Base-by-base conservation (phyloP, 2,888 invertebrate species). In the Lasius platythorax region DNA sequence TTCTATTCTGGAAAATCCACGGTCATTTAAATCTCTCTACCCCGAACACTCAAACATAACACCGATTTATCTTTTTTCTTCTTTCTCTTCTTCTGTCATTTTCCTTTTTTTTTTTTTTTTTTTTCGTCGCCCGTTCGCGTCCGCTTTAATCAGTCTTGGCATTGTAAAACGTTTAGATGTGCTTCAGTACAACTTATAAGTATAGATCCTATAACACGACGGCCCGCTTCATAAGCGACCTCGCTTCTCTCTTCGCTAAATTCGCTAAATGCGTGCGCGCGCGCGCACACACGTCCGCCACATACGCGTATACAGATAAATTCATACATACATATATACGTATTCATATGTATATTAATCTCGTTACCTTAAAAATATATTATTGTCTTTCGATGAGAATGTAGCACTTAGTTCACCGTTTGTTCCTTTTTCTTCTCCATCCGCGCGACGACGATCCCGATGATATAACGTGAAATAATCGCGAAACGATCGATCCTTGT, bases 341-440 rank as follows among this genome's bases (percentile, higher is more conserved):
- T 93, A 92, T 93, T 92, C 91, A 90, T 85, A 85, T 83, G 76
- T 85, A 87, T 87, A 83, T 56, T 89, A 87, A 90, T 90, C 87
- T 90, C 89, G 84, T 84, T 89, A 87, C 89, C 94, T 95, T 95
- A 95, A 94, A 94, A 93, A 94, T 95, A 95, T 93, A 95, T 95
- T 95, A 95, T 95, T 95, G 95, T 95, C 95, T 93, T 95, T 95
- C 92, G 92, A 94, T 93, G 93, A 93, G 94, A 94, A 94, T 92
- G 92, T 93, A 92, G 93, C 94, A 93, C 93, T 94, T 92, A 90
- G 92, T 91, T 91, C 88, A 90, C 70, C 70, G 79, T 74, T 74
- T 37, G n/a, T 43, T 68, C 15, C 23, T n/a, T n/a, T n/a, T 53
- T 33, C 15, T 33, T 11, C 50, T 67, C 64, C n/a, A 67, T 33